Evolutionary conservation across 2,888 invertebrate genomes (phyloP).

Genomic region (Uropetala carovei): DNA sequence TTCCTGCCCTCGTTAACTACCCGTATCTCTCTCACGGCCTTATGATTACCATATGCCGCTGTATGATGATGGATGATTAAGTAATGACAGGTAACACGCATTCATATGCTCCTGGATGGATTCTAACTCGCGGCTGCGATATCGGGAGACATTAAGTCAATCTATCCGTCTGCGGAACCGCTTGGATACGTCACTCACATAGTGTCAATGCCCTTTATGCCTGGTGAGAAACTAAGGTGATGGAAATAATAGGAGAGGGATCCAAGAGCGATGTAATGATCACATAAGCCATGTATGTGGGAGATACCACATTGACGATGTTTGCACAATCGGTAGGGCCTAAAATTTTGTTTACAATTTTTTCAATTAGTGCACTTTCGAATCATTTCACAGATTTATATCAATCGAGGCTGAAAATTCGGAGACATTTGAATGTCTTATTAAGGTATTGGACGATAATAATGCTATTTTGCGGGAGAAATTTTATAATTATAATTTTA

Average conservation of each 20-base stretch:
- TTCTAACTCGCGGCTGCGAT: not conserved
- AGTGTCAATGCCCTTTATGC: not conserved
- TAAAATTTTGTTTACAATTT: not conserved
- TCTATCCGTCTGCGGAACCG: not conserved
- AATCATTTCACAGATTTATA: not conserved
- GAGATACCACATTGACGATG: too few relatives aligned
- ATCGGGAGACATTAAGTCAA: not conserved
- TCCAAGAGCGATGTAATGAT: too few relatives aligned
- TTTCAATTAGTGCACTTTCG: not conserved
- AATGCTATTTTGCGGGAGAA: too few relatives aligned
- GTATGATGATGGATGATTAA: constrained; percentile 2
- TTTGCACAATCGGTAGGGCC: not conserved
- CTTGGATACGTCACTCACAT: not conserved
- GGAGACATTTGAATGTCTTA: too few relatives aligned
- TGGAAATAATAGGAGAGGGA: not conserved
- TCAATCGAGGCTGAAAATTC: too few relatives aligned
- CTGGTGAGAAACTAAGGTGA: not conserved
- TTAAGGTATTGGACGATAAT: too few relatives aligned
- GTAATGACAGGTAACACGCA: constrained; percentile 28
- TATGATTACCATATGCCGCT: not conserved
- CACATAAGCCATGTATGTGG: too few relatives aligned
- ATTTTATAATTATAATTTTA: too few relatives aligned
- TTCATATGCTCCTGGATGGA: not conserved
- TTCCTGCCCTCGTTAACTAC: not conserved
- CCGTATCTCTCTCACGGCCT: not conserved